Base-by-base conservation (phyloP, 2,888 invertebrate species). In the Acleris cristana region DNA sequence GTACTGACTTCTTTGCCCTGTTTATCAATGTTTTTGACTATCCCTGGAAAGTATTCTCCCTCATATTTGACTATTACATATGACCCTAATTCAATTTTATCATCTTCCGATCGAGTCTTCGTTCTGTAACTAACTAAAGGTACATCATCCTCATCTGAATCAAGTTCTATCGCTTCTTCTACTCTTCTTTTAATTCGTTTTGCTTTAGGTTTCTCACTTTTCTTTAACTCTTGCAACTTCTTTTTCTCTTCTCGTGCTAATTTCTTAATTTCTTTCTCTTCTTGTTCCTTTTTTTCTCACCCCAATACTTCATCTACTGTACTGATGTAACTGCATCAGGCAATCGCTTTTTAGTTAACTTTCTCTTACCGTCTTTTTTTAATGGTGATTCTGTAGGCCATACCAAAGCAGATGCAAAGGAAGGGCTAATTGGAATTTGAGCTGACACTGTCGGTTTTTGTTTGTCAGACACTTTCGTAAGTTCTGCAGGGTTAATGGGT, bases 1-100 rank as follows among this genome's bases (percentile, higher is more conserved):
- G 21, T 51, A 51, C 19, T 21, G 2, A 51, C 19, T 51, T 51
- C 51, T 51, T 51, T 51, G 12, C 21, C 19, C 10, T 19, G 10
- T 51, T 51, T 19, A 16, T 51, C 51, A 51, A 51, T 51, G 21
- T 51, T 51, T 51, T 51, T 51, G 51, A 51, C 51, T 21, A 51
- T 51, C 10, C 51, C 51, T 8, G 51, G 51, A 51, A 51, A 51
- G 21, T 21, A 51, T 12, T 51, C 51, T 51, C 51, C 51, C 51
- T 51, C 51, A 51, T 51, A 51, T 19, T 52, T 52, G 2, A 52
- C 23, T 52, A 23, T 52, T 7, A 23, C 21, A 52, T 52, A 21
- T 52, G 26, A 26, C 26, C 26, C 26, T 26, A 26, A 26, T 7
- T 26, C 26, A 26, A 26, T 26, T 26, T 7, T 26, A 26, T 26